Base-by-base conservation (phyloP, 2,113 vertebrate species). In the Amphiprion ocellaris region DNA sequence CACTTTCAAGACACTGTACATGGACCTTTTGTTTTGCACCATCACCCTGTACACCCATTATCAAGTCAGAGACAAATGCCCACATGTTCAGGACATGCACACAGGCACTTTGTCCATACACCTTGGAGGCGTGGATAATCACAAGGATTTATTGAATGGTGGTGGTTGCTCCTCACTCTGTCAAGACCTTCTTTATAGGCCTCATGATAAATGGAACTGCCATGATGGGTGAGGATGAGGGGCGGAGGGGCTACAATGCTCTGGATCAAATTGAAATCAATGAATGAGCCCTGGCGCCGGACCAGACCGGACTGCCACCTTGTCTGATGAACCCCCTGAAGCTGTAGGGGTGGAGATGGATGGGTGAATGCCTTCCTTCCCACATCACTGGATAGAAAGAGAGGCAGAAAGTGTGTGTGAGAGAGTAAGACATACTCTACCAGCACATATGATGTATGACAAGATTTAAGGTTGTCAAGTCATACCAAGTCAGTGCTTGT, bases 91-190 rank as follows among this genome's bases (percentile, higher is more conserved):
- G 60, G 62, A 73, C 69, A 82, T 84, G 70, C 62, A 74, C 33
- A 41, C 55, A 76, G 24, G 67, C 77, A 77, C 76, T 72, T 58
- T 68, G 73, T 68, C 74, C 79, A 65, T 71, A 83, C 84, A 87
- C 86, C 88, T 91, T 66, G 84, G 84, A 87, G 92, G 82, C 73
- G 73, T 90, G 92, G 92, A 91, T 94, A 93, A 94, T 93, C 88
- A 91, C 81, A 75, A 90, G 92, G 92, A 94, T 93, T 93, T 94
- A 94, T 93, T 93, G 94, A 94, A 91, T 87, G 85, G 79, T 81
- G 81, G 84, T 87, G 87, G 88, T 86, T 74, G 74, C 90, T 84
- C 89, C 91, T 92, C 87, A 89, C 88, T 92, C 94, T 80, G 89
- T 92, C 92, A 92, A 90, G 90, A 87, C 90, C 59, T 88, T 83